A percentile compares a stretch with the other conserved stretches of the same genome.
Conservation (phyloP, 2,797 vertebrate species). For the Microcaecilia unicolor region DNA sequence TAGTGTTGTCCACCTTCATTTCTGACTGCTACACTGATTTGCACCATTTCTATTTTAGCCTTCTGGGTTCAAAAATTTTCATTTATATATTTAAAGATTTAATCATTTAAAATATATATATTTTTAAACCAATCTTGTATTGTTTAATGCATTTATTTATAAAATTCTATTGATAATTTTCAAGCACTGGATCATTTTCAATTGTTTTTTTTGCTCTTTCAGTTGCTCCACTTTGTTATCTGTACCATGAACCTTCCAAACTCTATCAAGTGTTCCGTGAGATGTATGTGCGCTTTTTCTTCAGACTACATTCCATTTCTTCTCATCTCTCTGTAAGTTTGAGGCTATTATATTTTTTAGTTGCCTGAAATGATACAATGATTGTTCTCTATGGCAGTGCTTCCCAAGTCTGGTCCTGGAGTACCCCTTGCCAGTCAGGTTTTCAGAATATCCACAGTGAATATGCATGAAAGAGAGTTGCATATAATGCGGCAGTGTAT, state of each 20-base stretch:
- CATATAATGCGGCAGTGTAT: too few species aligned
- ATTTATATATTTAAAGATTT: too few species aligned
- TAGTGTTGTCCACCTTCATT: too few species aligned
- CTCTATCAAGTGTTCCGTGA: constrained; percentile 92
- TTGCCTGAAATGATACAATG: constrained; percentile 11
- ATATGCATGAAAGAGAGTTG: too few species aligned
- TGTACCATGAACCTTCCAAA: constrained; percentile 94
- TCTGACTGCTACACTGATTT: too few species aligned
- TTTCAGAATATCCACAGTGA: too few species aligned
- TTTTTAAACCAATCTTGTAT: neutral
- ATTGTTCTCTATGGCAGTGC: too few species aligned
- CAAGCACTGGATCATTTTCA: constrained; percentile 16
- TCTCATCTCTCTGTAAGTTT: constrained; percentile 88
- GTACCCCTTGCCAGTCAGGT: too few species aligned
- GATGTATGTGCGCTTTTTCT: constrained; percentile 96
- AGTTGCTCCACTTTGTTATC: constrained; percentile 96
- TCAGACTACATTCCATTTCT: constrained; percentile 93
- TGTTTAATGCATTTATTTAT: constrained; percentile 5
- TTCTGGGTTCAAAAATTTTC: too few species aligned
- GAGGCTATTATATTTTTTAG: constrained; percentile 6
- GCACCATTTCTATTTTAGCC: too few species aligned
- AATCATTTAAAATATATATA: constrained; percentile 8
- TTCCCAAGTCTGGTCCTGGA: too few species aligned
- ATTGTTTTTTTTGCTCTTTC: constrained; percentile 37
- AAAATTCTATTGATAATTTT: constrained; percentile 13